Conservation (phyloP, 2,113 vertebrate species). For the Lagenorhynchus albirostris region DNA sequence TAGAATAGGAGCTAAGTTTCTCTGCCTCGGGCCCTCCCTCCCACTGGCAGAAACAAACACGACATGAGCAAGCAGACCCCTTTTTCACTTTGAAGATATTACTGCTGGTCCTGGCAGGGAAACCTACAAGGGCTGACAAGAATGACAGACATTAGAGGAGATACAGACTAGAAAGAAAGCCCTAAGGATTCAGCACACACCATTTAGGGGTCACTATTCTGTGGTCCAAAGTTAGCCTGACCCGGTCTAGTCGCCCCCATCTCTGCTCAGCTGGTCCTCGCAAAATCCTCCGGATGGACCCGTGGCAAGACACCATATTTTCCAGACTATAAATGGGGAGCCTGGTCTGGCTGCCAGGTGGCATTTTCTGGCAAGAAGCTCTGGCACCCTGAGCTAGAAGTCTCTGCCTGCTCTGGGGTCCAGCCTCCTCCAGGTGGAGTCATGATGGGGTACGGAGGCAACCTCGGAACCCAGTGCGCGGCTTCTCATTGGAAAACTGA, state of each 20-base stretch:
- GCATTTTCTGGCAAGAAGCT: neutral
- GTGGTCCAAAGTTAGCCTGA: neutral
- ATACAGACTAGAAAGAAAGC: fast-evolving
- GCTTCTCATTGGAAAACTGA: neutral
- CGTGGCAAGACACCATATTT: neutral
- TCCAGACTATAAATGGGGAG: neutral
- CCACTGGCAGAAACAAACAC: neutral
- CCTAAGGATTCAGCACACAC: fast-evolving
- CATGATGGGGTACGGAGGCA: fast-evolving
- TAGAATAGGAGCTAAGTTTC: neutral
- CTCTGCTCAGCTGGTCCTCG: neutral
- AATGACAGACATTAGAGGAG: neutral
- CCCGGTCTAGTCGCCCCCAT: neutral
- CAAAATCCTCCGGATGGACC: neutral
- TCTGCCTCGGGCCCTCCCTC: neutral
- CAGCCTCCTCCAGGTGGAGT: neutral
- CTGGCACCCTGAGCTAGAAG: neutral
- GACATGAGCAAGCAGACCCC: neutral
- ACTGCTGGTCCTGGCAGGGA: neutral
- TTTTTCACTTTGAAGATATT: neutral
- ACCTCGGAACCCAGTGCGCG: neutral
- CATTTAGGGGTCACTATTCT: neutral
- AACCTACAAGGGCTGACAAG: neutral
- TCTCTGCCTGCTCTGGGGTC: neutral
- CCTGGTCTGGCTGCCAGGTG: neutral